Conservation (phyloP, 2,113 vertebrate species). For the Cygnus buccinator region DNA sequence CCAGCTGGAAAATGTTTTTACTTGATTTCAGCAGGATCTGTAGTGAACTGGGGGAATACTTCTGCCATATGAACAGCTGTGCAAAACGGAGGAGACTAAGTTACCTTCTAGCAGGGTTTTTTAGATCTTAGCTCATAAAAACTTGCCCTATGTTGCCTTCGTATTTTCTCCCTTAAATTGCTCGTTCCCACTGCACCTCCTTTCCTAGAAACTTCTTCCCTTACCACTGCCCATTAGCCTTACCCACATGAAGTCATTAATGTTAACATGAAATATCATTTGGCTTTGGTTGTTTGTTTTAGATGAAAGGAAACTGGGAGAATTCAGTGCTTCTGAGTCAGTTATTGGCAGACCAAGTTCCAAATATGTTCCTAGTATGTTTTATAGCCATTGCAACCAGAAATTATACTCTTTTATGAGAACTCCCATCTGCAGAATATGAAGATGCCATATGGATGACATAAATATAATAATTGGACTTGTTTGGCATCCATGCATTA, state of each 20-base stretch:
- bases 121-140: not conserved
- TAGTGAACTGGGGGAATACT: not conserved
- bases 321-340: conserved; percentile 45
- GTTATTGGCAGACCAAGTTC: conserved; percentile 45
- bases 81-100: not conserved
- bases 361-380: conserved; percentile 8
- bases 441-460: conserved; percentile 57
- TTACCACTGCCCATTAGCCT: not conserved
- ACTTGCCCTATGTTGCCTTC: not conserved
- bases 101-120: not conserved
- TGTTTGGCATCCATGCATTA: not conserved
- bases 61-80: not conserved
- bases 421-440: conserved; percentile 31
- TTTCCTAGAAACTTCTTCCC: not conserved
- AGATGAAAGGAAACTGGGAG: conserved; percentile 14
- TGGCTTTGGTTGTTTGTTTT: not conserved
- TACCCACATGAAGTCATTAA: not conserved
- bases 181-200: not conserved
- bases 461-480: conserved; percentile 32
- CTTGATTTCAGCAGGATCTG: not conserved
- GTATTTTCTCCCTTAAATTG: not conserved
- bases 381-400: not conserved
- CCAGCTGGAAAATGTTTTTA: not conserved
- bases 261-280: not conserved
- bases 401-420: not conserved